Conservation (phyloP, 2,888 invertebrate genomes). For the Stenotaenia linearis region DNA sequence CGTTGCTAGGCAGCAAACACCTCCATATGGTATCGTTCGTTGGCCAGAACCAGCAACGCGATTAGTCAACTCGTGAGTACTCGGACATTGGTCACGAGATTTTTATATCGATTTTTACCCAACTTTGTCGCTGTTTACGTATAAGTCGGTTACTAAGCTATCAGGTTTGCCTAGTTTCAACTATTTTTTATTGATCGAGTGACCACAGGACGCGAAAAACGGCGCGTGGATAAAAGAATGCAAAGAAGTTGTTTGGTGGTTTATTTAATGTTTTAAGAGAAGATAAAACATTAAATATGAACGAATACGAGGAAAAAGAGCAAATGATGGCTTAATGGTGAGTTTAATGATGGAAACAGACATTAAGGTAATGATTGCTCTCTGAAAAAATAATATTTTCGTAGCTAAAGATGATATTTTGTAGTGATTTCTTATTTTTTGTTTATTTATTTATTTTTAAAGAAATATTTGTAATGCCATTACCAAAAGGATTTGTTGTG, state of each 20-base stretch:
- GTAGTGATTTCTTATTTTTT: too few species aligned
- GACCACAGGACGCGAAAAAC: too few species aligned
- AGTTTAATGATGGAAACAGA: neutral
- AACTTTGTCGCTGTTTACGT: neutral
- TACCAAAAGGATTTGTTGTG: conserved; percentile 41
- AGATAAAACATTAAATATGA: neutral
- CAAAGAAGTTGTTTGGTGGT: neutral
- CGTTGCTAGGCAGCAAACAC: neutral
- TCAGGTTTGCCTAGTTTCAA: neutral
- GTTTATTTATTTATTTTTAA: too few species aligned
- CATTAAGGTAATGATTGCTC: neutral
- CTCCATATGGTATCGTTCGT: neutral
- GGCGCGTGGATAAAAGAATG: too few species aligned
- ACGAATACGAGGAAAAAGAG: neutral
- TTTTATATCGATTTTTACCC: neutral
- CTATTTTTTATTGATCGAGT: neutral
- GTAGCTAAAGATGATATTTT: too few species aligned
- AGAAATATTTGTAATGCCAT: conserved; percentile 21
- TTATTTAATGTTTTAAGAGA: too few species aligned
- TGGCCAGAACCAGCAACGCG: neutral
- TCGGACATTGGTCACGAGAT: neutral
- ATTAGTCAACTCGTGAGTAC: neutral
- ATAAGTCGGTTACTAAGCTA: neutral
- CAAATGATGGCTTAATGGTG: neutral
- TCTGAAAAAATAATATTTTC: too few species aligned